Percentiles rank a stretch among this genome's conserved stretches.
phyloP scores from a whole-genome alignment of 1,140 invertebrate species.

The Leptinotarsa lineolata region DNA sequence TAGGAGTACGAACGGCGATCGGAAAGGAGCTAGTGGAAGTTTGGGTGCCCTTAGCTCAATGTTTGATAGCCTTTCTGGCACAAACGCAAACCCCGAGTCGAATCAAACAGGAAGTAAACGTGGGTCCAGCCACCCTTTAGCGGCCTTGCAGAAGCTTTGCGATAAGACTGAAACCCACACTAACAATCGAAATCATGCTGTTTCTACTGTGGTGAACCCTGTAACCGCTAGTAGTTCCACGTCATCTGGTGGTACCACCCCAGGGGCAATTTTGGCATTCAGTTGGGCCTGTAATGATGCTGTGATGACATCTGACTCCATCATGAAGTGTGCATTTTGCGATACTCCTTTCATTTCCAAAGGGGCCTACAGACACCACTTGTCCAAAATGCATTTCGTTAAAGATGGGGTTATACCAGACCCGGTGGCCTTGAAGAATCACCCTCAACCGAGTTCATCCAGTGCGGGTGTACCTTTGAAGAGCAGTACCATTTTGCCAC shows the following conservation, averaged over 20 bases:
- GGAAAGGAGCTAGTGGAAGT: constrained; percentile 62
- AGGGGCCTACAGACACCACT: constrained; percentile 93
- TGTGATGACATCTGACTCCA: constrained; percentile 80
- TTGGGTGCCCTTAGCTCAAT: constrained; percentile 86
- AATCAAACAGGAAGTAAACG: constrained; percentile 60
- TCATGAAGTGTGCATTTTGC: constrained; percentile 95
- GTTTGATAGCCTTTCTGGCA: constrained; percentile 80
- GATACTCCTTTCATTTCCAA: constrained; percentile 96
- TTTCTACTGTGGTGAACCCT: constrained; percentile 43
- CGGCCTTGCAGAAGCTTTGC: constrained; percentile 91
- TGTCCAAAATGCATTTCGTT: constrained; percentile 96
- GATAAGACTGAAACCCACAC: constrained; percentile 87
- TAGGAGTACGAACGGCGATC: constrained; percentile 66
- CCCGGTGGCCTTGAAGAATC: constrained; percentile 65
- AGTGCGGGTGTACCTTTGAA: constrained; percentile 43
- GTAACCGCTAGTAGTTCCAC: constrained; percentile 43
- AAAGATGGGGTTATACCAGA: constrained; percentile 86
- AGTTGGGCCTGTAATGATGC: constrained; percentile 94
- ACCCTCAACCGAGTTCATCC: constrained; percentile 60
- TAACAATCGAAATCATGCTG: constrained; percentile 51
- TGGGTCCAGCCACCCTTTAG: constrained; percentile 82
- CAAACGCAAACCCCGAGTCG: constrained; percentile 58
- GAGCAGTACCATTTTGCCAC: constrained; percentile 38
- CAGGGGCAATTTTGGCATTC: constrained; percentile 84
- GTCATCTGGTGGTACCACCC: constrained; percentile 61